Evolutionary conservation across 2,113 vertebrate species (phyloP).

Genomic region (Machaerirhynchus nigripectus): DNA sequence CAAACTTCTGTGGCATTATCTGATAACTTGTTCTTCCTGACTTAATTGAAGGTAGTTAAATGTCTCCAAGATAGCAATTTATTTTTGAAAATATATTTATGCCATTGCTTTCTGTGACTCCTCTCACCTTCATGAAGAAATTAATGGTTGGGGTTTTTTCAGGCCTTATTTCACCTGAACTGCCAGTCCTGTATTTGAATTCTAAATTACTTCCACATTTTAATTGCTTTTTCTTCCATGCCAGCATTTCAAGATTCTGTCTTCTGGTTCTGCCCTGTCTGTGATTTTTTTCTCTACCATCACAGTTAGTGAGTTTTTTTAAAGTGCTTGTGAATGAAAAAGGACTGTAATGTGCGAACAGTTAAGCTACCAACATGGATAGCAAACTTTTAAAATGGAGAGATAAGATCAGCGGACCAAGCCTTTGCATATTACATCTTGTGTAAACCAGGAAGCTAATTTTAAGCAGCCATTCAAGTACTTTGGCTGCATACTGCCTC

Average conservation of each 20-base stretch:
- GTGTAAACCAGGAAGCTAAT: neutral
- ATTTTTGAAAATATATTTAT: neutral
- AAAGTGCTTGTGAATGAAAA: neutral
- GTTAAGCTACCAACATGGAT: neutral
- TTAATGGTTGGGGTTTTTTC: rapidly evolving
- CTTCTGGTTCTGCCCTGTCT: neutral
- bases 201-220: neutral
- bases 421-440: neutral
- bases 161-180: neutral
- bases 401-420: neutral
- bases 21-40: neutral
- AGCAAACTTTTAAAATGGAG: neutral
- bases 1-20: neutral
- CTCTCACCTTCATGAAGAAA: neutral
- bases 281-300: neutral
- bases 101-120: neutral
- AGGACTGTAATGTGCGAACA: neutral
- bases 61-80: neutral
- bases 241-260: neutral
- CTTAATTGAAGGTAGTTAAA: neutral
- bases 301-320: neutral
- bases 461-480: neutral
- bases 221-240: neutral
- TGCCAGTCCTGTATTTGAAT: neutral
- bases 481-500: neutral